These are phyloP conservation scores for Drosophila nr. fundita DNA, from an alignment of 2,888 invertebrate species.

Conservation along the genomic window DNA sequence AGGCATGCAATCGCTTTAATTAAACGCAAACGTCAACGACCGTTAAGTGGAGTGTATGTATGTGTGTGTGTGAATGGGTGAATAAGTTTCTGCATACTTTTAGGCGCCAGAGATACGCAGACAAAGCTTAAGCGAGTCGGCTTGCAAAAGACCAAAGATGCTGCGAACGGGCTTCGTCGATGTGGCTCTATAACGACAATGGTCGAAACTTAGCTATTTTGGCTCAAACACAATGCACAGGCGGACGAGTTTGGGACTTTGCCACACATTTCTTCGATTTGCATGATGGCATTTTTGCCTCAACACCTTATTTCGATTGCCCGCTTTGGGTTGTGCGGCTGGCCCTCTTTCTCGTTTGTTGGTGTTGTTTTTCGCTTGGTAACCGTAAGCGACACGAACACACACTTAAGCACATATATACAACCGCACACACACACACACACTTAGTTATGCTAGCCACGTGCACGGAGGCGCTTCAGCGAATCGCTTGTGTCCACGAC, in stretches of 20 bases:
- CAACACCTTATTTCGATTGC: slow-evolving; percentile 38
- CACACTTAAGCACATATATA: slow-evolving; percentile 1
- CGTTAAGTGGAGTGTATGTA: slow-evolving; percentile 61
- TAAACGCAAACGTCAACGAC: slow-evolving; percentile 68
- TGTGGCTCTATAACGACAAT: neutral
- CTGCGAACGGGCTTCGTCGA: neutral
- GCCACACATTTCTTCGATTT: slow-evolving; percentile 37
- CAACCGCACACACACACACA: slow-evolving; percentile 9
- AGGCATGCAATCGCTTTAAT: slow-evolving; percentile 54
- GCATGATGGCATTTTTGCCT: slow-evolving; percentile 26
- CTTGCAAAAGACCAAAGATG: slow-evolving; percentile 6
- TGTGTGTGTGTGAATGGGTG: slow-evolving; percentile 4
- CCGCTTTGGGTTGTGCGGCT: slow-evolving; percentile 29
- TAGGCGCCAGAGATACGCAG: neutral
- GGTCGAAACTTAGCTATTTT: neutral
- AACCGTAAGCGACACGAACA: slow-evolving; percentile 18
- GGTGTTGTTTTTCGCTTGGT: slow-evolving; percentile 32
- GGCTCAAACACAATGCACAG: neutral
- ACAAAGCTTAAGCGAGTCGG: slow-evolving; percentile 7
- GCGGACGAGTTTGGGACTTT: slow-evolving; percentile 1
- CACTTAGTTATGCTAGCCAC: slow-evolving; percentile 14
- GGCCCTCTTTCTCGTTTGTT: slow-evolving; percentile 21
- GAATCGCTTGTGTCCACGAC: slow-evolving; percentile 71
- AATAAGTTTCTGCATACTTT: slow-evolving; percentile 24
- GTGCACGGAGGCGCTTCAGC: slow-evolving; percentile 33